These are phyloP conservation scores for Heliothis subflexa DNA, from an alignment of 1,140 invertebrate species.

Conservation along the genomic window DNA sequence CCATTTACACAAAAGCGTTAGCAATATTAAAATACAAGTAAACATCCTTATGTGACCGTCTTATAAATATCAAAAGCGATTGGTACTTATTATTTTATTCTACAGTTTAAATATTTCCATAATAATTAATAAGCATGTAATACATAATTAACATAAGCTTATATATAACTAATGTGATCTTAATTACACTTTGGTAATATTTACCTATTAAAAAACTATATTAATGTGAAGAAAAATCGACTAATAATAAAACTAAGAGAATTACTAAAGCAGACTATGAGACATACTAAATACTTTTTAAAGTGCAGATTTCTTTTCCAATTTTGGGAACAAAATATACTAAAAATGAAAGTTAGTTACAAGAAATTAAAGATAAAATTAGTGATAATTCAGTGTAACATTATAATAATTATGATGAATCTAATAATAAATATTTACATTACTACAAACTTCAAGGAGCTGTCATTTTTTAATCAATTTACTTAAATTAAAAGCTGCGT, in stretches of 20 bases:
- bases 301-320: conserved; percentile 9
- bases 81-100: conserved; percentile 25
- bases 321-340: not conserved
- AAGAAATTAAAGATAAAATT: conserved; percentile 2
- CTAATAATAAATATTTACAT: conserved; percentile 46
- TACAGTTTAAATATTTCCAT: conserved; percentile 46
- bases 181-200: conserved; percentile 85
- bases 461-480: conserved; percentile 28
- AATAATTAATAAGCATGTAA: conserved; percentile 49
- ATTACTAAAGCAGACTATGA: conserved; percentile 19
- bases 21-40: conserved; percentile 27
- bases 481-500: conserved; percentile 15
- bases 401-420: conserved; percentile 26
- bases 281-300: conserved; percentile 9
- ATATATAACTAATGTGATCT: conserved; percentile 65
- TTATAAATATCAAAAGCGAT: conserved; percentile 39
- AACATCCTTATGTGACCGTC: conserved; percentile 27
- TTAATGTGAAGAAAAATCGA: conserved; percentile 58
- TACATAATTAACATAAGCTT: conserved; percentile 44
- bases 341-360: not conserved
- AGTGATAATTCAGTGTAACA: conserved; percentile 14
- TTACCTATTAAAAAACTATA: conserved; percentile 76
- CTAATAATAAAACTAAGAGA: conserved; percentile 20
- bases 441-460: conserved; percentile 25
- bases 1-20: conserved; percentile 40